Conservation (phyloP, 2,113 vertebrate species). For the Bothrops jararaca region DNA sequence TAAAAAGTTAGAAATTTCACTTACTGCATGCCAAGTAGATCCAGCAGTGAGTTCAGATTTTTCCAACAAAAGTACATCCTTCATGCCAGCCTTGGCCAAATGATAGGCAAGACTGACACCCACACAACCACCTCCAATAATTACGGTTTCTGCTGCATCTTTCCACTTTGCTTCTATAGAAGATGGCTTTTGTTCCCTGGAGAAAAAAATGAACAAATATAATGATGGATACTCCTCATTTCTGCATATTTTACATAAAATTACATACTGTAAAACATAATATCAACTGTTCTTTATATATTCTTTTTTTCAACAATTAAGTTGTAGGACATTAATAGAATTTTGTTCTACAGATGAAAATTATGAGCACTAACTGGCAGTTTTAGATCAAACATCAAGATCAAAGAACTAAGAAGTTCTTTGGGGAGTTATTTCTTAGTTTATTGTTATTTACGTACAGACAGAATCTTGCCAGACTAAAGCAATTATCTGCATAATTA, state of each 20-base stretch:
- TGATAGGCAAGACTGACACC: conserved; percentile 94
- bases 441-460: background rate
- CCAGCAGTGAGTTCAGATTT: conserved; percentile 96
- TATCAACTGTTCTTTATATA: background rate
- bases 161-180: conserved; percentile 76
- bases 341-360: background rate
- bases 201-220: background rate
- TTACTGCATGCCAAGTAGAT: conserved; percentile 98
- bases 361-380: background rate
- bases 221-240: background rate
- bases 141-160: conserved; percentile 86
- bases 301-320: background rate
- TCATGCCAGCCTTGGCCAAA: conserved; percentile 91
- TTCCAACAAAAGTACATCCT: conserved; percentile 91
- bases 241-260: background rate
- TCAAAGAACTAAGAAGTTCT: background rate
- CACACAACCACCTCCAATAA: conserved; percentile 92
- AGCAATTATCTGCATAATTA: background rate
- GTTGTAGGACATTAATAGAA: background rate
- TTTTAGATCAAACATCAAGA: background rate
- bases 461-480: background rate
- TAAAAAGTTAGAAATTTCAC: conserved; percentile 39
- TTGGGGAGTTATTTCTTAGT: background rate
- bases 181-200: conserved; percentile 51
- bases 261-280: background rate